phyloP scores from a whole-genome alignment of 2,113 vertebrate species.

The Amblyornis subalaris region DNA sequence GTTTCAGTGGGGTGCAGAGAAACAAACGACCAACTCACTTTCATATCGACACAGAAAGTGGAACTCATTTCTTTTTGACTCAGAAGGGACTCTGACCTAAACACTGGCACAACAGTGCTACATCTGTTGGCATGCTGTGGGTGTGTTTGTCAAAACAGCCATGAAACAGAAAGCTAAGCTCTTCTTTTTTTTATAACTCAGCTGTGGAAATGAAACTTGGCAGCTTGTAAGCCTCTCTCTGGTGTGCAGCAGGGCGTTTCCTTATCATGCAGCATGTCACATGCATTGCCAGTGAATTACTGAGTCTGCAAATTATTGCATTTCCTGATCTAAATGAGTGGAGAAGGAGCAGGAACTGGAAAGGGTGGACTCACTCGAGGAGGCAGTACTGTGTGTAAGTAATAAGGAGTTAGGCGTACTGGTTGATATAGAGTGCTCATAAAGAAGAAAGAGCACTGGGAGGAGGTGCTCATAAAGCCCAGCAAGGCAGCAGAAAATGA shows the following conservation, averaged over 20 bases:
- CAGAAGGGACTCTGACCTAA: neutral
- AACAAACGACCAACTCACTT: neutral
- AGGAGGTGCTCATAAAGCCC: neutral
- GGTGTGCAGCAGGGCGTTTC: neutral
- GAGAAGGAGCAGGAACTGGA: neutral
- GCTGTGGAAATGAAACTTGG: neutral
- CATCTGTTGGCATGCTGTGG: neutral
- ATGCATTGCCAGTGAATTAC: neutral
- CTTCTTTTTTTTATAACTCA: neutral
- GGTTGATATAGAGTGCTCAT: neutral
- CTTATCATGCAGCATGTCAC: neutral
- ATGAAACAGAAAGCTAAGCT: neutral
- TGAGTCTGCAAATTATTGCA: neutral
- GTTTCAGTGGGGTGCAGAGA: neutral
- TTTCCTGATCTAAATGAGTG: neutral
- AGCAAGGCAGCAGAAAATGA: neutral
- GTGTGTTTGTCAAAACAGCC: neutral
- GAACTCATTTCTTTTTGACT: neutral
- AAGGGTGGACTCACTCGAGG: fast-evolving
- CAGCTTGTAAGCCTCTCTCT: neutral
- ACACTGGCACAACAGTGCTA: neutral
- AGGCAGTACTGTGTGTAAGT: neutral
- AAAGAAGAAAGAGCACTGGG: neutral
- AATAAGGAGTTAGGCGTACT: fast-evolving
- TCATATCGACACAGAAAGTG: fast-evolving